Base-by-base conservation (phyloP, 1,140 invertebrate genomes). In the Holotrichia oblita region DNA sequence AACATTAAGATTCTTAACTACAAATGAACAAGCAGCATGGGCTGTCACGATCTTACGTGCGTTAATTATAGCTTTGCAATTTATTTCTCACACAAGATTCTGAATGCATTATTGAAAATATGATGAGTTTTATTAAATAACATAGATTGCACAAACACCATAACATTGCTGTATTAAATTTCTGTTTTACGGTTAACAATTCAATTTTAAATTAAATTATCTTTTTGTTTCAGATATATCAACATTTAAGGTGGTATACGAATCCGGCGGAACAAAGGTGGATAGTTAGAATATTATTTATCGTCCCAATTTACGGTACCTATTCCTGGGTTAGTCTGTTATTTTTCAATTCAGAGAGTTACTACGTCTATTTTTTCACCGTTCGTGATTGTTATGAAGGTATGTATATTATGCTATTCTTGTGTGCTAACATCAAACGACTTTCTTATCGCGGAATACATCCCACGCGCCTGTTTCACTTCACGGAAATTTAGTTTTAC, bases 351-450 rank as follows among this genome's bases (percentile, higher is more conserved):
- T 96, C 96, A 82, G 96, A 99, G 87, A 97, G 96, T 83, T 99
- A 98, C 85, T 99, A 99, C 87, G 95, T 99, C 77, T 99, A 99
- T 88, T 99, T 99, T 89, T 99, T 99, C 89, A 98, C 98, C 73
- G 94, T 99, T 80, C 91, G 99, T 84, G 98, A 99, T 89, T 99
- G 98, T 89, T 99, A 99, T 89, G 99, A 99, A 94, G 96, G 96
- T 97, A 89, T 84, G 40, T 76, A 12, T 24, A 27, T 55, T 55
- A 14, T 24, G n/a, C 40, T 42, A 69, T 69, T 69, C 22, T 69
- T 69, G 12, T 27, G 22, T 22, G 61, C 61, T 27, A 17, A 69
- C 27, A 34, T 34, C 27, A 69, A 34, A 14, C 48, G 48, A n/a
- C 48, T 17, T 55, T 17, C 48, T 55, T 55, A 55, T 55, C 48